phyloP scores from a whole-genome alignment of 2,888 invertebrate species.

The Erebia aethiops region DNA sequence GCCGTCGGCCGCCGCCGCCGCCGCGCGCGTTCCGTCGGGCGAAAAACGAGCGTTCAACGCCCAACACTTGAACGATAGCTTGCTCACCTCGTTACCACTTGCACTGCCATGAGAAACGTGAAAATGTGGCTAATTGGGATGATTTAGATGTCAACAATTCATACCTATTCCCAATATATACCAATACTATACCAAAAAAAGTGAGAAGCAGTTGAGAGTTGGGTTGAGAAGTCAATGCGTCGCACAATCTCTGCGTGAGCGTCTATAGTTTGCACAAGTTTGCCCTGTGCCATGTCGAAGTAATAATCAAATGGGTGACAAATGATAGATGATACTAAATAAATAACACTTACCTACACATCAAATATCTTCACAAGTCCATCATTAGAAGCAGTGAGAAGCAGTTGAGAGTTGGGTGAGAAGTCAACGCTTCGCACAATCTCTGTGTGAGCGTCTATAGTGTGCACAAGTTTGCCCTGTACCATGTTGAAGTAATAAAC shows the following conservation, averaged over 20 bases:
- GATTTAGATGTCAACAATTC: constrained; percentile 59
- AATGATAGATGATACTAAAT: background rate
- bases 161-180: too few relatives aligned
- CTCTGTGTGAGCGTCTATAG: background rate
- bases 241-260: too few relatives aligned
- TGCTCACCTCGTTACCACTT: constrained; percentile 91
- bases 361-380: too few relatives aligned
- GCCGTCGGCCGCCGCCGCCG: constrained; percentile 94
- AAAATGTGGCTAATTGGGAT: too few relatives aligned
- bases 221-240: too few relatives aligned
- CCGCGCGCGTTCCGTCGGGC: constrained; percentile 93
- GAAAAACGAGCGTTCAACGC: constrained; percentile 94
- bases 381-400: too few relatives aligned
- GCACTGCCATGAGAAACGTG: constrained; percentile 81
- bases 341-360: constrained; percentile 81
- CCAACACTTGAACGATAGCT: constrained; percentile 95
- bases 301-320: background rate
- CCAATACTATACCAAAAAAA: too few relatives aligned
- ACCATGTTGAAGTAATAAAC: background rate
- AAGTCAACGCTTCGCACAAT: background rate
- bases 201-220: too few relatives aligned
- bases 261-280: too few relatives aligned
- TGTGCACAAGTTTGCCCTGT: background rate
- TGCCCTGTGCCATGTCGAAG: too few relatives aligned
- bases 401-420: background rate